Conservation (phyloP, 2,888 invertebrate genomes). For the Timandra comae region DNA sequence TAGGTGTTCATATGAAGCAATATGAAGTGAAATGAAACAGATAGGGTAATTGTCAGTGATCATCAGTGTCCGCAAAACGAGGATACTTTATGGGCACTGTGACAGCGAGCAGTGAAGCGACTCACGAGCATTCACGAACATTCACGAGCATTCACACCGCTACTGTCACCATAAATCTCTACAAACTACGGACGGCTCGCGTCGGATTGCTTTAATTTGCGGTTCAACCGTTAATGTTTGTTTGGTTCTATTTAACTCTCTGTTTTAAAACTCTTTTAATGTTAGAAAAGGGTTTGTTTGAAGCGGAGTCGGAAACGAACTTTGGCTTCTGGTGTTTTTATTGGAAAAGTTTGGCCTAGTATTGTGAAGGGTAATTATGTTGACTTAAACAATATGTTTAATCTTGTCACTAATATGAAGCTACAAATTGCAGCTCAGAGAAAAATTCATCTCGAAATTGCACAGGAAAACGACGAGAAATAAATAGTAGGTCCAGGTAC, state of each 20-base stretch:
- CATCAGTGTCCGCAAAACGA: constrained; percentile 38
- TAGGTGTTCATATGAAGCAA: constrained; percentile 6
- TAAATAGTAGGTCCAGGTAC: no score
- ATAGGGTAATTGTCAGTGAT: constrained; percentile 42
- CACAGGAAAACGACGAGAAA: no score
- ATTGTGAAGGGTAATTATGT: no score
- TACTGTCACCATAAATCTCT: constrained; percentile 43
- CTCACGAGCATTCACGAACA: no score
- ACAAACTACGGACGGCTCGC: constrained; percentile 28
- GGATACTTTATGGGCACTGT: constrained; percentile 38
- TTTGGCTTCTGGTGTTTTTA: no score
- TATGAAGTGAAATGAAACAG: constrained; percentile 25
- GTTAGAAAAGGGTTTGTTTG: no score
- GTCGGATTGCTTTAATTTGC: constrained; percentile 30
- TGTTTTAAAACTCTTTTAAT: constrained; percentile 8
- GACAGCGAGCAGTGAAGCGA: constrained; percentile 19
- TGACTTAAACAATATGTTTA: no score
- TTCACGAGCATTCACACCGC: constrained; percentile 20
- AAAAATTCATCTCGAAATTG: no score
- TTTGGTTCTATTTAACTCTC: constrained; percentile 24
- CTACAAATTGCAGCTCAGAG: no score
- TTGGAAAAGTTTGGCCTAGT: no score
- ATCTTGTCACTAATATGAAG: no score
- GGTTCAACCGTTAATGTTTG: constrained; percentile 25
- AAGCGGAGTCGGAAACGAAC: neutral